phyloP scores from a whole-genome alignment of 2,797 vertebrate genomes.

The Squalus acanthias region DNA sequence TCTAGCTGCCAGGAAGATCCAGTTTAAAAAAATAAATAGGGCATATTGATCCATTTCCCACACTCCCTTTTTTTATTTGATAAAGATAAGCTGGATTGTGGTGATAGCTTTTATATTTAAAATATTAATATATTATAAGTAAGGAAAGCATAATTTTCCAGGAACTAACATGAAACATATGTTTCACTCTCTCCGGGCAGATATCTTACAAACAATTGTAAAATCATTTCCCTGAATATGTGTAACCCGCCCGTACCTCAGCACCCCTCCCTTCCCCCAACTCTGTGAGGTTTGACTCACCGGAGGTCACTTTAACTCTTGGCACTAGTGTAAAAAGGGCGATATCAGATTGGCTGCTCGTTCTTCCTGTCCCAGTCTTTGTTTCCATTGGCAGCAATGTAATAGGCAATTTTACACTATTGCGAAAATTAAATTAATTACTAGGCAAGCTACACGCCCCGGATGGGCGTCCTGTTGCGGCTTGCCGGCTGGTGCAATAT shows the following conservation, averaged over 20 bases:
- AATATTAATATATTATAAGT: neutral
- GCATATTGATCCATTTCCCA: neutral
- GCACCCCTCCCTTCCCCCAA: neutral
- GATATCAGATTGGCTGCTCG: neutral
- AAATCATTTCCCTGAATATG: neutral
- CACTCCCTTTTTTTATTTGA: neutral
- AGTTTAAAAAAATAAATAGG: neutral
- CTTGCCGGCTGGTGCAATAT: neutral
- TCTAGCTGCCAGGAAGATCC: neutral
- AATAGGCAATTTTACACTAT: neutral
- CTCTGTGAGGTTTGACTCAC: neutral
- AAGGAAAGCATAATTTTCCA: neutral
- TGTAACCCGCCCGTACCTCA: neutral
- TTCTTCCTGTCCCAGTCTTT: neutral
- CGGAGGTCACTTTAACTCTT: neutral
- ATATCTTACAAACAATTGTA: neutral
- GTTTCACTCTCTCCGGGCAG: neutral
- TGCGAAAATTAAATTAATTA: neutral
- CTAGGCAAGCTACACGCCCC: neutral
- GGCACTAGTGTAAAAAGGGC: neutral
- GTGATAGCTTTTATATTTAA: neutral
- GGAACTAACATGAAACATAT: neutral
- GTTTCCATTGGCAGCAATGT: neutral
- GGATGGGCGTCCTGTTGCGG: neutral
- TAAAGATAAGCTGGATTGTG: neutral